phyloP scores from a whole-genome alignment of 37 sponge, comb jelly and placozoan species.

The Cliona cf. orientalis region DNA sequence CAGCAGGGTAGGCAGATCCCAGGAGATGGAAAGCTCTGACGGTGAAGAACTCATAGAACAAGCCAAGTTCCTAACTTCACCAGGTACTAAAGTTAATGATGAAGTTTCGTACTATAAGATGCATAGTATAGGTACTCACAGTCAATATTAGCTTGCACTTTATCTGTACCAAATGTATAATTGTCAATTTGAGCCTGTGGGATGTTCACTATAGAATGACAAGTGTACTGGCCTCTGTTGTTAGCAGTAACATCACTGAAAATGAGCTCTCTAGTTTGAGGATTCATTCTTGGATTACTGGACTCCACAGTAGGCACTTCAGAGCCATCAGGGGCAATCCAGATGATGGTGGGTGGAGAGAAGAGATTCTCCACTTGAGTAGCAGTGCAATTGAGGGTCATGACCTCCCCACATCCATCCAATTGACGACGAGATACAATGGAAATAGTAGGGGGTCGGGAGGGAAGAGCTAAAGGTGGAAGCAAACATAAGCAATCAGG shows the following conservation, averaged over 20 bases:
- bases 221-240: not conserved
- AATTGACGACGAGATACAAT: not conserved
- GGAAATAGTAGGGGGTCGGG: constrained; percentile 2
- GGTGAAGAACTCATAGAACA: too few relatives aligned
- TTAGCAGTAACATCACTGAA: not conserved
- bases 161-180: too few relatives aligned
- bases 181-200: not conserved
- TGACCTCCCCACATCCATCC: not conserved
- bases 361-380: constrained; percentile 3
- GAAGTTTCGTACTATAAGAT: too few relatives aligned
- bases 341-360: not conserved
- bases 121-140: too few relatives aligned
- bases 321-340: not conserved
- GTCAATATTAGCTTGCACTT: too few relatives aligned
- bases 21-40: too few relatives aligned
- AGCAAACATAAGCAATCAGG: too few relatives aligned
- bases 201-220: constrained; percentile 2
- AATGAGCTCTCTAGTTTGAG: constrained; percentile 3
- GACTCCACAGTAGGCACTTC: not conserved
- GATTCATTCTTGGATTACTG: constrained; percentile 1
- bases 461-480: constrained; percentile 6
- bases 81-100: too few relatives aligned
- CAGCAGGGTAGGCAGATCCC: too few relatives aligned
- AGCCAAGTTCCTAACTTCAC: too few relatives aligned
- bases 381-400: not conserved